A percentile compares a stretch with the other conserved stretches of the same genome.
Conservation (phyloP, 2,888 invertebrate genomes). For the Heteromurus nitidus region DNA sequence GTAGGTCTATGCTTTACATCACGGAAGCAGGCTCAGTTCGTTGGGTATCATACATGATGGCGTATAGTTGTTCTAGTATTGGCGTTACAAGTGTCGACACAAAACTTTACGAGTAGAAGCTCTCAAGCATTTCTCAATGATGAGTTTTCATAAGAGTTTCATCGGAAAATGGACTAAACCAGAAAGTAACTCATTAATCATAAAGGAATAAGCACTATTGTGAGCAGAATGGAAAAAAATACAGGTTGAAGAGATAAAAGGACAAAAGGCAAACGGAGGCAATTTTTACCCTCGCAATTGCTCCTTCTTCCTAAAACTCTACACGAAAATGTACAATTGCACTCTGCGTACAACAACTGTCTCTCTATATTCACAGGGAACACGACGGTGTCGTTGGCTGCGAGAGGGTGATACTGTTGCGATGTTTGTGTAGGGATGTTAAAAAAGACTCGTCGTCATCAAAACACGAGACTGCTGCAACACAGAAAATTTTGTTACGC, state of each 20-base stretch:
- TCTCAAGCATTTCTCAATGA: not conserved
- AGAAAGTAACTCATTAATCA: not conserved
- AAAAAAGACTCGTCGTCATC: no score
- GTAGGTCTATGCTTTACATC: no score
- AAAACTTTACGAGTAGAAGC: not conserved
- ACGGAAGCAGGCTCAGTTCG: no score
- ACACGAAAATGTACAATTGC: not conserved
- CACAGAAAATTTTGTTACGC: no score
- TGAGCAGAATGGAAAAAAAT: conserved; percentile 8
- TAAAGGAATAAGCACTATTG: not conserved
- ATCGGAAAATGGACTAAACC: conserved; percentile 30
- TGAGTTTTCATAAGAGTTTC: conserved; percentile 13
- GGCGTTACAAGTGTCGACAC: not conserved
- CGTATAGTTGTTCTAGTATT: no score
- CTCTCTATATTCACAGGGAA: no score
- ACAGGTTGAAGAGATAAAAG: conserved; percentile 24
- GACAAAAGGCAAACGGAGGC: conserved; percentile 44
- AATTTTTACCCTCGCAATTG: conserved; percentile 31
- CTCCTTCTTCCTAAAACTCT: not conserved
- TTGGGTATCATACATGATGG: no score
- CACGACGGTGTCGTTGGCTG: no score
- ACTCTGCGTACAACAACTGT: no score
- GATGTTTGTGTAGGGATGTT: no score
- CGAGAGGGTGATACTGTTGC: no score
- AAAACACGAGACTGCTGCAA: no score